These are phyloP conservation scores for Vanacampus margaritifer DNA, from an alignment of 2,113 vertebrate genomes.

Conservation along the genomic window DNA sequence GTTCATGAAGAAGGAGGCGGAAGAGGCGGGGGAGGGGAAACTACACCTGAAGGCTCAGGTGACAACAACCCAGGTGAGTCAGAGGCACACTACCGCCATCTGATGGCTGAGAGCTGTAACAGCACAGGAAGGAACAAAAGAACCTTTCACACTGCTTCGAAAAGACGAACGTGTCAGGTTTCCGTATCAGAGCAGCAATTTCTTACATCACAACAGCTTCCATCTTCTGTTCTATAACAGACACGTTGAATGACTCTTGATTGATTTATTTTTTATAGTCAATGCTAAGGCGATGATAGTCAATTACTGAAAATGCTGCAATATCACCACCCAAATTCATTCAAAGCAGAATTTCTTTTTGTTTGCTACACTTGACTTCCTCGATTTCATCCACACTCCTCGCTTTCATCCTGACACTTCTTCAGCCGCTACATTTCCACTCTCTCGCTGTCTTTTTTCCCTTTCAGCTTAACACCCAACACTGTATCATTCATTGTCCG, in stretches of 20 bases:
- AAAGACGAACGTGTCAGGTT: background rate
- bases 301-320: background rate
- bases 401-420: constrained; percentile 44
- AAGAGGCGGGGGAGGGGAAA: constrained; percentile 32
- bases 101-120: constrained; percentile 38
- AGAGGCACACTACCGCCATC: constrained; percentile 57
- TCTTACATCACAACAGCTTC: background rate
- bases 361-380: background rate
- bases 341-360: background rate
- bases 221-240: background rate
- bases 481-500: constrained; percentile 54
- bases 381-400: constrained; percentile 17
- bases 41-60: constrained; percentile 50
- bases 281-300: no score
- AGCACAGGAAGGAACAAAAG: background rate
- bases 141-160: background rate
- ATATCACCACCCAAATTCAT: background rate
- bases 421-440: constrained; percentile 38
- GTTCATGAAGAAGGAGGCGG: background rate
- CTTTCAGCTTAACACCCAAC: constrained; percentile 34
- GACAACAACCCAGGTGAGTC: constrained; percentile 52
- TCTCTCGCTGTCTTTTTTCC: constrained; percentile 40
- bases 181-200: background rate
- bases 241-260: no score
- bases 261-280: no score